Conservation (phyloP, 2,888 invertebrate species). For the Hirtodrosophila histrioides region DNA sequence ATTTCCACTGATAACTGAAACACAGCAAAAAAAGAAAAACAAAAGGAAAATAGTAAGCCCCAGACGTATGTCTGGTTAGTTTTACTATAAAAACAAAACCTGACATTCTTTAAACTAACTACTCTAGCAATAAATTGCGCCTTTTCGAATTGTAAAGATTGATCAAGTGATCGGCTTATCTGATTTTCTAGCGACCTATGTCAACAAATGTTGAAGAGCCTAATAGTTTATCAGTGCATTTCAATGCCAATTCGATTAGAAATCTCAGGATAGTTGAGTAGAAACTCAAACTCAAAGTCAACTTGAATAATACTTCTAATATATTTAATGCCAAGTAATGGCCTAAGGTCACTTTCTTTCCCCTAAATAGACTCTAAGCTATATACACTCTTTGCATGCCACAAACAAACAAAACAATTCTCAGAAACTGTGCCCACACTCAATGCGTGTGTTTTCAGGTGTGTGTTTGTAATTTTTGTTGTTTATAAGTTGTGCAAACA, state of each 20-base stretch:
- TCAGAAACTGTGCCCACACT: constrained; percentile 36
- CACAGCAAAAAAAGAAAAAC: constrained; percentile 6
- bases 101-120: background rate
- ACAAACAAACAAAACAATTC: constrained; percentile 46
- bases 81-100: background rate
- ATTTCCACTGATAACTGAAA: constrained; percentile 37
- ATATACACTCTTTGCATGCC: constrained; percentile 4
- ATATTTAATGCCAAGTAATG: background rate
- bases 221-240: background rate
- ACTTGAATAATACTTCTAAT: too few species aligned
- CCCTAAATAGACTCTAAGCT: background rate
- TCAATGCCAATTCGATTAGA: constrained; percentile 1
- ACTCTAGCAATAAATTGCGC: background rate
- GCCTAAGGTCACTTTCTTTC: constrained; percentile 9
- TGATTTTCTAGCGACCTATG: constrained; percentile 36
- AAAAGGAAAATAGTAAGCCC: too few species aligned
- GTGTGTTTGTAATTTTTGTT: constrained; percentile 30
- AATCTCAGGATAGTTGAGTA: background rate
- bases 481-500: constrained; percentile 57
- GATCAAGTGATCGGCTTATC: constrained; percentile 14
- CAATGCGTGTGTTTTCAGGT: constrained; percentile 21
- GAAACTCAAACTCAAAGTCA: background rate
- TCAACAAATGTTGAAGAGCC: constrained; percentile 27
- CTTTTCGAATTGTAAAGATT: background rate
- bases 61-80: background rate